Base-by-base conservation (phyloP, 2,113 vertebrate species). In the Apteryx owenii region DNA sequence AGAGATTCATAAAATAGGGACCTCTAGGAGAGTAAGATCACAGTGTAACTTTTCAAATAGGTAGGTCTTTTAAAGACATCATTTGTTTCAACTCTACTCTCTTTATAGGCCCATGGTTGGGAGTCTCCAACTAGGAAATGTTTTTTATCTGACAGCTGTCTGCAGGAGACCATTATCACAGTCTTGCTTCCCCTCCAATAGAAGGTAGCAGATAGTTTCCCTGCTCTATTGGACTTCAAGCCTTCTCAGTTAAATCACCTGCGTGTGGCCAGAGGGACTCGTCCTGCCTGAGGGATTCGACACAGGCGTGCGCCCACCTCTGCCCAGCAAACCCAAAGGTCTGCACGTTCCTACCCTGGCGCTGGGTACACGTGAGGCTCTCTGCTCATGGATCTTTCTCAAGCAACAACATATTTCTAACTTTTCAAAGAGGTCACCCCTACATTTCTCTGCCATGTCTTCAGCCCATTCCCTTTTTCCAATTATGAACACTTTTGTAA, bases 221-320 rank as follows among this genome's bases (percentile, higher is more conserved):
- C 20, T 13, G 50, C 28, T 10, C 12, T 17, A 9, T 8, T 1
- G 1, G 33, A 17, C 3, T 0, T 1, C 2, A 15, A 56, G 18
- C 12, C 48, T 22, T 25, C 29, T 60, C 29, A 16, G 29, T 33
- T 33, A 31, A 33, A 31, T 33, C 9, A 7, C 8, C 56, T 33
- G 31, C 18, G 56, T 60, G 56, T 19, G 56, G 56, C 46, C 56
- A 60, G 28, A 56, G 54, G 54, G 54, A 15, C 54, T 16, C 7
- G 54, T 17, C 15, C 15, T 56, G 54, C 51, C 28, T 29, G 28
- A 29, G 54, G 54, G 18, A 48, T 48, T 48, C 8, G 18, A 18
- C 46, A 19, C 46, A 56, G 14, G 53, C 5, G 53, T 28, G 13
- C 7, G 11, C 53, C 53, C 51, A 21, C 10, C 51, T 53, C 51